Evolutionary conservation across 2,888 invertebrate species (phyloP), one percentile per base, ranked within the genome.

Genomic region (Neoitamus cyanurus): DNA sequence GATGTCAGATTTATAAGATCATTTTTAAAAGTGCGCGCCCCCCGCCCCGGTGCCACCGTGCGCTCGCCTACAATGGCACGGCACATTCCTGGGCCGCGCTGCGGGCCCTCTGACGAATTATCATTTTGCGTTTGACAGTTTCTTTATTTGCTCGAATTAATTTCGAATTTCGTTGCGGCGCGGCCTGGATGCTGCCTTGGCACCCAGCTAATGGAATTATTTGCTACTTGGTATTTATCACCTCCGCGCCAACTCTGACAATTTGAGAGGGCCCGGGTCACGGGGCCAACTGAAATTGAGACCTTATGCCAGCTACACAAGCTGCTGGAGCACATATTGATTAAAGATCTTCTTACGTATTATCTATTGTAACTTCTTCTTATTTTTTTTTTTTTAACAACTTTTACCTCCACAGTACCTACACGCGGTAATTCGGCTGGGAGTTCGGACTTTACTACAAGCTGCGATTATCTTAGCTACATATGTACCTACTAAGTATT

Each of bases 1-100:
- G 90, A 90, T 90, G 90, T 90, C 90, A 90, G 90, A 90, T 90
- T 90, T 90, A 88, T 90, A 88, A 89, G 90, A 90, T 89, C 89
- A 89, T 89, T 89, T 89, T 85, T 85, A 68, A 70, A 77, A 84
- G 31, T 72, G 46, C 30, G 36, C 48, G 20, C 13, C 77, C 78
- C 28, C 9, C 25, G 58, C 15, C 46, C 68, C 30, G 83, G 70
- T 30, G 46, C 70, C 70, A n/a, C 36, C 83, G n/a, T 46, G 5
- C 58, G 20, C 20, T n/a, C 42, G 4, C 83, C 42, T n/a, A 83
- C 69, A 83, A 69, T 13, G 13, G 37, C 13, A n/a, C n/a, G 30
- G 31, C 31, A 15, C 70, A 70, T 69, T 46, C 72, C 37, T 72
- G 15, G 69, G 13, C 15, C 69, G 11, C 37, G 11, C 30, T 48